Conservation (phyloP, 2,797 vertebrate species). For the Poecile montanus region DNA sequence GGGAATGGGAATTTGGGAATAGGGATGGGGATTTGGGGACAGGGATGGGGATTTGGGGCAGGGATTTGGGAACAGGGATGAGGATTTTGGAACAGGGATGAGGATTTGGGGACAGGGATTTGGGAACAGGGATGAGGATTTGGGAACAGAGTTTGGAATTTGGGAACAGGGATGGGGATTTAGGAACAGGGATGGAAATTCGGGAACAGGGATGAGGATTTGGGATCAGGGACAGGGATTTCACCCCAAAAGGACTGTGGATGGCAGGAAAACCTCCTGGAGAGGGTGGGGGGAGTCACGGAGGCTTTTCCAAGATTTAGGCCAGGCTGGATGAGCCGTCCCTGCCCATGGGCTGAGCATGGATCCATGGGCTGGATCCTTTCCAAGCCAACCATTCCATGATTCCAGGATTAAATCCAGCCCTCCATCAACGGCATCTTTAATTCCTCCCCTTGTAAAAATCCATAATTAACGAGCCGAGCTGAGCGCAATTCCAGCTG, state of each 20-base stretch:
- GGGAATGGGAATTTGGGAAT: background rate
- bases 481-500: background rate
- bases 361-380: background rate
- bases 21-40: background rate
- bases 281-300: rapidly evolving
- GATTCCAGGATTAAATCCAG: background rate
- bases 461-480: rapidly evolving
- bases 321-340: rapidly evolving
- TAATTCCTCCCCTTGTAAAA: rapidly evolving
- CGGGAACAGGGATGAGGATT: background rate
- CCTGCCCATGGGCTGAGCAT: background rate
- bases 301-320: background rate
- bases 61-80: background rate
- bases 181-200: background rate
- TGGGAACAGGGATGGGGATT: background rate
- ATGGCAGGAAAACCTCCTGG: background rate
- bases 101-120: background rate
- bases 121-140: background rate
- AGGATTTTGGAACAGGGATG: background rate
- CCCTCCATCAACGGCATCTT: rapidly evolving
- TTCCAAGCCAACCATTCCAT: background rate
- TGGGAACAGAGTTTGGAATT: background rate
- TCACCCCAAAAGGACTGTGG: background rate
- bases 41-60: background rate
- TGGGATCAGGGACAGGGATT: background rate